A percentile compares a stretch with the other conserved stretches of the same genome.
These are phyloP conservation scores for Hypomecis punctinalis DNA, from an alignment of 2,888 invertebrate species.

Conservation along the genomic window DNA sequence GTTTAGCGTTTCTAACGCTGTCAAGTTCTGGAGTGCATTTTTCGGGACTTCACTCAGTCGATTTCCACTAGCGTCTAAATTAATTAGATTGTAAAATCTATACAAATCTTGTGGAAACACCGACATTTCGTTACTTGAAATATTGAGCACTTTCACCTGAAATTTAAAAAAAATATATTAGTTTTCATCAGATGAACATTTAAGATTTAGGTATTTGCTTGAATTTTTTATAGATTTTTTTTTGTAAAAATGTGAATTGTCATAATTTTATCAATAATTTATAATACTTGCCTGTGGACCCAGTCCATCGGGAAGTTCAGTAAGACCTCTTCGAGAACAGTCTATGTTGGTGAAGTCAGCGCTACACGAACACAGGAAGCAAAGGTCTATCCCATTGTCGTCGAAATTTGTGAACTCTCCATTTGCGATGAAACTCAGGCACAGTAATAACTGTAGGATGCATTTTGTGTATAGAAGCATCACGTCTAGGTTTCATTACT, in stretches of 20 bases:
- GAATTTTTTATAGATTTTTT: no score
- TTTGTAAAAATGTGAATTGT: no score
- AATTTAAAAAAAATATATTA: slow-evolving; percentile 45
- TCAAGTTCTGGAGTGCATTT: slow-evolving; percentile 80
- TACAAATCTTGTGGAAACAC: slow-evolving; percentile 78
- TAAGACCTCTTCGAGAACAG: slow-evolving; percentile 76
- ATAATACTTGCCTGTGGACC: slow-evolving; percentile 62
- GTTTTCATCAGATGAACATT: not conserved
- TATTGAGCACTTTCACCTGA: slow-evolving; percentile 87
- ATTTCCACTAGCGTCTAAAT: slow-evolving; percentile 78
- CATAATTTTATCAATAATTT: no score
- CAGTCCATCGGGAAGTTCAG: slow-evolving; percentile 70
- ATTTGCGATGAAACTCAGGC: slow-evolving; percentile 48
- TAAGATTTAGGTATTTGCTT: no score
- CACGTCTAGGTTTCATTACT: slow-evolving; percentile 72
- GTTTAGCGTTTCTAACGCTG: slow-evolving; percentile 84
- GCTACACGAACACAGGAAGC: slow-evolving; percentile 69
- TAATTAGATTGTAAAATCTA: slow-evolving; percentile 62
- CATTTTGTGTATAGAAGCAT: slow-evolving; percentile 60
- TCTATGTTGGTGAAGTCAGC: slow-evolving; percentile 64
- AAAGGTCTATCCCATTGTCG: slow-evolving; percentile 61
- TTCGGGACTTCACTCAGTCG: slow-evolving; percentile 76
- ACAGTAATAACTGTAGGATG: slow-evolving; percentile 51
- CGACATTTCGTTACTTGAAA: slow-evolving; percentile 87
- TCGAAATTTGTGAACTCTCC: slow-evolving; percentile 63